Percentiles rank a stretch among this genome's conserved stretches.
Evolutionary conservation across 23 tunicate genomes (phyloP).

Genomic region (Trididemnum nubilum): DNA sequence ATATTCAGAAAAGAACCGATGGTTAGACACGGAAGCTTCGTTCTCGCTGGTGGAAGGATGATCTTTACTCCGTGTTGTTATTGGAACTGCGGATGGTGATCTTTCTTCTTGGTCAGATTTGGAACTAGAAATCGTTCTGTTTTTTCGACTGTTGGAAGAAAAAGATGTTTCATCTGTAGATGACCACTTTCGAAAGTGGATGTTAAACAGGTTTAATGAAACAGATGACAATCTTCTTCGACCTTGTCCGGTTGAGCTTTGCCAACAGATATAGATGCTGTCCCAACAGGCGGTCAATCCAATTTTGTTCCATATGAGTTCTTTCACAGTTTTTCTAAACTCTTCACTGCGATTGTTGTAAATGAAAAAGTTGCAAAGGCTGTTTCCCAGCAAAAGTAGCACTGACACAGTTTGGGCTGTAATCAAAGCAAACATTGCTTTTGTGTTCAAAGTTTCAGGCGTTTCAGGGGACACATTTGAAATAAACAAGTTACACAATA

Average conservation of each 20-base stretch:
- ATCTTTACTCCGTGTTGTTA: too few relatives aligned
- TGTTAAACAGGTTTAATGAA: not conserved
- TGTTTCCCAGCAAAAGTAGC: constrained; percentile 48
- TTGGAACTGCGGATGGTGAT: too few relatives aligned
- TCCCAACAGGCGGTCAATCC: not conserved
- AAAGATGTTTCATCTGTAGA: not conserved
- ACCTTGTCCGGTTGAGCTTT: not conserved
- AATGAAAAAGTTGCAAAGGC: constrained; percentile 77
- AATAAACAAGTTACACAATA: constrained; percentile 26
- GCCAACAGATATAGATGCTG: not conserved
- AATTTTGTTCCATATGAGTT: not conserved
- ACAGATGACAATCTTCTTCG: not conserved
- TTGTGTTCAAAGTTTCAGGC: constrained; percentile 36
- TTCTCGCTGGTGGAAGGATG: too few relatives aligned
- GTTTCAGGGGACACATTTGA: constrained; percentile 20
- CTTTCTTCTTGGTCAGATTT: too few relatives aligned
- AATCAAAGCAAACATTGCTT: constrained; percentile 14
- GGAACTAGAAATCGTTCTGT: too few relatives aligned
- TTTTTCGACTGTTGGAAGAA: too few relatives aligned
- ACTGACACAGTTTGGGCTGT: constrained; percentile 35
- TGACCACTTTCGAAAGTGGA: not conserved
- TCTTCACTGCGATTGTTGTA: constrained; percentile 60
- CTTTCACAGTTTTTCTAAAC: constrained; percentile 22
- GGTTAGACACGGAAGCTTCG: too few relatives aligned
- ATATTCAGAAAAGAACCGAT: too few relatives aligned